Evolutionary conservation across 2,888 invertebrate species (phyloP), one percentile per base, ranked within the genome.

Genomic region (Callyntrura sp.): DNA sequence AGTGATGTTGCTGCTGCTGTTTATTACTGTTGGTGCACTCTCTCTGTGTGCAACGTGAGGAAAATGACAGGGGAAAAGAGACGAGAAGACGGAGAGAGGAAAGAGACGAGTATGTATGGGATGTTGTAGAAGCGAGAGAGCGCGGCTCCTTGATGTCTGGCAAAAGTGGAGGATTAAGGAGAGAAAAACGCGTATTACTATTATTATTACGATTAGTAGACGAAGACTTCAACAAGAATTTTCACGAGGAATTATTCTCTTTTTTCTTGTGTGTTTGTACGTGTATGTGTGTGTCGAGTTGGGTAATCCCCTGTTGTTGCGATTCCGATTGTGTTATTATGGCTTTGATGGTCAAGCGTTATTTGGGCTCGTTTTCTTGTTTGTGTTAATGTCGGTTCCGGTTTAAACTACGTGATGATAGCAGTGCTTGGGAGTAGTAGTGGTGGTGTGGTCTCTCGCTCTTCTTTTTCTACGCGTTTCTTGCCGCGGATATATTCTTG

Each of bases 111-210:
- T 43, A 9, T 17, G 45, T 70, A 57, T n/a, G n/a, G n/a, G n/a
- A n/a, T n/a, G n/a, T n/a, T n/a, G n/a, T n/a, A n/a, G n/a, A n/a
- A n/a, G n/a, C n/a, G n/a, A n/a, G n/a, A n/a, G n/a, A n/a, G n/a
- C n/a, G 84, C 88, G 88, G 88, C 88, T 88, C 88, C 88, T 88
- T 84, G 57, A 78, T 65, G 88, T 88, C 88, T 88, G 48, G 17
- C 85, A 85, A 35, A 35, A 35, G 35, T 35, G 35, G 35, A 35
- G 68, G 57, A 81, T 60, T 25, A 82, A 23, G 14, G 35, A 0
- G 17, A 35, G 25, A 25, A 12, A 65, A 45, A 48, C 35, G 35
- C 35, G 35, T 35, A 35, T 9, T 51, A 35, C 1, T 51, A n/a
- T 51, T 51, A 14, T 8, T n/a, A 5, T 8, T 2, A 51, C 51